A percentile compares a stretch with the other conserved stretches of the same genome.
Conservation (phyloP, 2,888 invertebrate species). For the Drosophila phalerata region DNA sequence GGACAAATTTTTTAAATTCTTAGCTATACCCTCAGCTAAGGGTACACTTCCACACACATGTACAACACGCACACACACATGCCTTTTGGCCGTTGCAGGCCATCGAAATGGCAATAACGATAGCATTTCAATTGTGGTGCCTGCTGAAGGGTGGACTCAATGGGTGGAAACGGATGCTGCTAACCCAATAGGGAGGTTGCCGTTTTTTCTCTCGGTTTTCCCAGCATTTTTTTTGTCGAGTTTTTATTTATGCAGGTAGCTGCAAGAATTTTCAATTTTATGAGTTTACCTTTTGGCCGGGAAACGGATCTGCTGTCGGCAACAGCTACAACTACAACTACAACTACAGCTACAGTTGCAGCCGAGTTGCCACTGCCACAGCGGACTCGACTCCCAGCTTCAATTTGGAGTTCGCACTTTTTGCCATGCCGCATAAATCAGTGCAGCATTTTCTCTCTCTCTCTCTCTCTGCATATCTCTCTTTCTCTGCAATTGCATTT, state of each 20-base stretch:
- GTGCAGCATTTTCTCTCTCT: constrained; percentile 46
- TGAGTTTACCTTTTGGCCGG: constrained; percentile 67
- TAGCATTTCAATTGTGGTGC: constrained; percentile 71
- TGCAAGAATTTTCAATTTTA: constrained; percentile 72
- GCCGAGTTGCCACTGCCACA: constrained; percentile 17
- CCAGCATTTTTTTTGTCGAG: constrained; percentile 16
- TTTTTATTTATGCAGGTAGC: constrained; percentile 51
- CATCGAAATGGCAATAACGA: constrained; percentile 69
- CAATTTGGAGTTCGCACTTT: constrained; percentile 61
- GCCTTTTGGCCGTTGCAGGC: constrained; percentile 24
- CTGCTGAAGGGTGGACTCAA: constrained; percentile 23
- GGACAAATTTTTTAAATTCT: constrained; percentile 1
- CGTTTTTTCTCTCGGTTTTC: constrained; percentile 9
- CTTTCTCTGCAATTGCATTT: constrained; percentile 60
- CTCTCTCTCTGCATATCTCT: not conserved
- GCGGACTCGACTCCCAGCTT: constrained; percentile 41
- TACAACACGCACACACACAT: not conserved
- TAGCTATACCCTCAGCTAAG: constrained; percentile 8
- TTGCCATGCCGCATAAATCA: constrained; percentile 71
- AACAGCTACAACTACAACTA: constrained; percentile 32
- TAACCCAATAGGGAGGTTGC: constrained; percentile 13
- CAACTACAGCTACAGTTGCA: constrained; percentile 21
- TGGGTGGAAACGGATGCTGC: constrained; percentile 28
- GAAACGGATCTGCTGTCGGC: constrained; percentile 38
- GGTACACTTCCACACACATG: constrained; percentile 10